phyloP scores from a whole-genome alignment of 1,140 invertebrate species.

The Trinorchestia longiramus region DNA sequence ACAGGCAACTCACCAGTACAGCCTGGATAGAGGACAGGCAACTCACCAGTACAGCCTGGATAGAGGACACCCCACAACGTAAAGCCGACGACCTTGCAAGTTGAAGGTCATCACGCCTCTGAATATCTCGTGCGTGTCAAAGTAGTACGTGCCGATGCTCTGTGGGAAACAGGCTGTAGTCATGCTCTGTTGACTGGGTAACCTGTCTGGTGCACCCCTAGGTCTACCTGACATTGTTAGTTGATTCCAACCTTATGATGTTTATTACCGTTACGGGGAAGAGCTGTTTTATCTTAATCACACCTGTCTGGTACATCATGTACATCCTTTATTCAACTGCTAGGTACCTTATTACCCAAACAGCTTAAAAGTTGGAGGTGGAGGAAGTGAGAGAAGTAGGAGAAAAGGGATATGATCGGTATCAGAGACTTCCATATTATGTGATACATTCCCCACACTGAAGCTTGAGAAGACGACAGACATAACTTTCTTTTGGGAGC shows the following conservation, averaged over 20 bases:
- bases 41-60: slow-evolving; percentile 61
- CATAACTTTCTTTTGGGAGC: too few relatives aligned
- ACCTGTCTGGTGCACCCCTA: background rate
- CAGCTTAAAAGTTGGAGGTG: too few relatives aligned
- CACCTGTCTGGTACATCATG: too few relatives aligned
- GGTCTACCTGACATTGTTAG: background rate
- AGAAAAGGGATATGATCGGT: too few relatives aligned
- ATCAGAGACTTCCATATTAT: too few relatives aligned
- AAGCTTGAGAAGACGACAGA: too few relatives aligned
- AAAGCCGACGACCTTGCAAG: slow-evolving; percentile 47
- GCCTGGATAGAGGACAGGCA: background rate
- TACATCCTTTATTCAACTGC: too few relatives aligned
- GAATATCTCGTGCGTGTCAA: slow-evolving; percentile 61
- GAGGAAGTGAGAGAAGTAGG: too few relatives aligned
- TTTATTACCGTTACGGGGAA: too few relatives aligned
- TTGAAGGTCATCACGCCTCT: slow-evolving; percentile 61
- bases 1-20: background rate
- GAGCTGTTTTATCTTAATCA: too few relatives aligned
- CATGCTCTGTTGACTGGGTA: background rate
- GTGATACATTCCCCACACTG: too few relatives aligned
- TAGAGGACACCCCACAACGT: slow-evolving; percentile 62
- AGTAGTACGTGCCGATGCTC: slow-evolving; percentile 57
- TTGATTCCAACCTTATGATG: background rate
- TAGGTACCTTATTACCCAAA: too few relatives aligned
- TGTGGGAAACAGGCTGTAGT: background rate